phyloP scores from a whole-genome alignment of 1,140 invertebrate genomes.

The Pogonomyrmex barbatus region DNA sequence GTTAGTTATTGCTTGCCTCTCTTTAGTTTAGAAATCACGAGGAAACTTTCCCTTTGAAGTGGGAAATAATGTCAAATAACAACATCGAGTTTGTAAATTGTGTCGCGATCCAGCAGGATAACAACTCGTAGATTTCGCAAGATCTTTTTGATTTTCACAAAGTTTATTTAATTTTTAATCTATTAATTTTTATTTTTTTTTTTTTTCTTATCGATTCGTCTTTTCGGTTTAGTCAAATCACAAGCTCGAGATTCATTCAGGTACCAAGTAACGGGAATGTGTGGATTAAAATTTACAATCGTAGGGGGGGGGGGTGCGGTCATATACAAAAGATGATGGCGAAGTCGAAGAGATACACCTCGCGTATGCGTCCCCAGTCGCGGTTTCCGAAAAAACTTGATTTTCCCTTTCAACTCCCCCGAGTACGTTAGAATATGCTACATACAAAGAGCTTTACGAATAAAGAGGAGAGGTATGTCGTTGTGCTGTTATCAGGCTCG shows the following conservation, averaged over 20 bases:
- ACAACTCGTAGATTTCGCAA: background rate
- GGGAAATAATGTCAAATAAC: constrained; percentile 1
- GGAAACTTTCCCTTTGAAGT: background rate
- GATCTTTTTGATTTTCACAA: background rate
- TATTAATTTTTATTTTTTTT: background rate
- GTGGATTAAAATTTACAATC: background rate
- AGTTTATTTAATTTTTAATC: background rate
- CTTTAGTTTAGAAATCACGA: constrained; percentile 13
- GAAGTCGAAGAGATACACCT: constrained; percentile 44
- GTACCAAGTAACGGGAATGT: background rate
- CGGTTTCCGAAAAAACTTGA: constrained; percentile 1
- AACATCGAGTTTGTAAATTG: background rate
- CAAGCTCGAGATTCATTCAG: background rate
- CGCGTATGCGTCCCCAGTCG: background rate
- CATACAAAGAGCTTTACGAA: constrained; percentile 59
- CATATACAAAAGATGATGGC: background rate
- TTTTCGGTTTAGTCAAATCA: background rate
- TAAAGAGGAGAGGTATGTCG: constrained; percentile 62
- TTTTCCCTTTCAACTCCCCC: constrained; percentile 21
- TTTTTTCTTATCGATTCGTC: background rate
- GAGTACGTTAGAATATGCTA: constrained; percentile 47
- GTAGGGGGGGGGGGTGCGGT: background rate
- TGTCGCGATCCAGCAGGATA: background rate
- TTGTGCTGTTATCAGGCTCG: constrained; percentile 61
- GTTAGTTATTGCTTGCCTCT: background rate